A percentile compares a stretch with the other conserved stretches of the same genome.
Evolutionary conservation across 2,113 vertebrate species (phyloP).

Genomic region (Etia nguti): DNA sequence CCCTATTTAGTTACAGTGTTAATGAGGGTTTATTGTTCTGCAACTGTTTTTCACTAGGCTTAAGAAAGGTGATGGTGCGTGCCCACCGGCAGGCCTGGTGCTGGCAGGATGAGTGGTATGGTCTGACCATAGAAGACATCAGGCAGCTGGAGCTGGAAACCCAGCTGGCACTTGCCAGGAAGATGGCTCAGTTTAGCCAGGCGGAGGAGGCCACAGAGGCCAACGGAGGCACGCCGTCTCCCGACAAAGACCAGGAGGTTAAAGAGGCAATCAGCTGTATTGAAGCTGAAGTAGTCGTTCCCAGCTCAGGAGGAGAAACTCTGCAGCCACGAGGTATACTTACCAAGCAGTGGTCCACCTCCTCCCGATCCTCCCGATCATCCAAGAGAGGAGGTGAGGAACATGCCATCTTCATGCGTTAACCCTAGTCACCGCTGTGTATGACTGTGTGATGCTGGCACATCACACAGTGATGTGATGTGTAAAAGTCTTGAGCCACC

Average conservation of each 20-base stretch:
- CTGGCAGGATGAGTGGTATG: slow-evolving; percentile 98
- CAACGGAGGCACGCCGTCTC: slow-evolving; percentile 48
- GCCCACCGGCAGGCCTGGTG: slow-evolving; percentile 99
- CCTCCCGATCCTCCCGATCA: slow-evolving; percentile 91
- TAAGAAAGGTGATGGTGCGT: slow-evolving; percentile 93
- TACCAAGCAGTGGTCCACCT: slow-evolving; percentile 98
- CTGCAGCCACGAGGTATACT: slow-evolving; percentile 81
- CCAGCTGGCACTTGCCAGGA: slow-evolving; percentile 87
- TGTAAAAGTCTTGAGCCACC: not conserved
- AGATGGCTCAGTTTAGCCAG: slow-evolving; percentile 90
- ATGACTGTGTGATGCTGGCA: not conserved
- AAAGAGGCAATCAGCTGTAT: slow-evolving; percentile 71
- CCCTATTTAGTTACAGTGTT: not conserved
- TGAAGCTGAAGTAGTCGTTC: slow-evolving; percentile 68
- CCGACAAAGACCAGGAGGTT: slow-evolving; percentile 69
- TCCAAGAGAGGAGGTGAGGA: slow-evolving; percentile 94
- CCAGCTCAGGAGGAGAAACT: slow-evolving; percentile 65
- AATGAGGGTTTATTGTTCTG: not conserved
- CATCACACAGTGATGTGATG: not conserved
- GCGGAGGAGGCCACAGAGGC: slow-evolving; percentile 68
- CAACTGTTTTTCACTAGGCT: slow-evolving; percentile 62
- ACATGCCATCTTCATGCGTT: not conserved
- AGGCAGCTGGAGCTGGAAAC: slow-evolving; percentile 93
- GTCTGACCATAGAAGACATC: slow-evolving; percentile 96
- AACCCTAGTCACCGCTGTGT: not conserved